Percentiles rank a stretch among this genome's conserved stretches.
Conservation (phyloP, 2,888 invertebrate species). For the Poecilobothrus nobilitatus region DNA sequence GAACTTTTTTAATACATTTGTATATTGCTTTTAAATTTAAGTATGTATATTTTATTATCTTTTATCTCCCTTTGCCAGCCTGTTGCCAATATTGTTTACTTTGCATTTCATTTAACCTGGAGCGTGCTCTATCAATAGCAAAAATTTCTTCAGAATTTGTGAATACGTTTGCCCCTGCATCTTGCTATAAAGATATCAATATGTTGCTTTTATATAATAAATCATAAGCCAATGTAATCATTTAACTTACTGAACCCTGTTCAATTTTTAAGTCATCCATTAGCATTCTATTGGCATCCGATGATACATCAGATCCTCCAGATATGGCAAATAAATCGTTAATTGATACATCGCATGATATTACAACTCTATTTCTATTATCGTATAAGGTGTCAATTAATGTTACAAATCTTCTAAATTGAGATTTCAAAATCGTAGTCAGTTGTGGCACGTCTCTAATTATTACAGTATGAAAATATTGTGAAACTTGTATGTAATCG, state of each 20-base stretch:
- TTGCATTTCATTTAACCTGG: constrained; percentile 93
- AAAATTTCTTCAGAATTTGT: constrained; percentile 97
- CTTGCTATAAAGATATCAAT: constrained; percentile 49
- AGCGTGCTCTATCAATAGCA: constrained; percentile 89
- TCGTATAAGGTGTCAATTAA: constrained; percentile 96
- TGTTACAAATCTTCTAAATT: constrained; percentile 89
- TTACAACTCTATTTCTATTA: constrained; percentile 76
- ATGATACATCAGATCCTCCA: constrained; percentile 46
- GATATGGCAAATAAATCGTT: constrained; percentile 59
- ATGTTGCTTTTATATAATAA: constrained; percentile 14
- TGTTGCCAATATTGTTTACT: constrained; percentile 87
- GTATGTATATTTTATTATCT: neutral
- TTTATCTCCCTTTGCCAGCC: constrained; percentile 13
- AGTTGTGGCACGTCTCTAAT: constrained; percentile 82
- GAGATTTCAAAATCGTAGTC: constrained; percentile 69
- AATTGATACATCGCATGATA: constrained; percentile 72
- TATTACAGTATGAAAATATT: constrained; percentile 89
- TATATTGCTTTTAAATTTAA: neutral
- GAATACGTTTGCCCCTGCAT: constrained; percentile 80
- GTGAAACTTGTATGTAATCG: constrained; percentile 87
- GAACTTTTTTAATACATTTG: neutral
- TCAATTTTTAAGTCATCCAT: constrained; percentile 93
- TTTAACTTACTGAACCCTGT: constrained; percentile 57
- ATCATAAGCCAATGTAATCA: constrained; percentile 9
- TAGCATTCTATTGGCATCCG: constrained; percentile 73